Evolutionary conservation across 1,140 invertebrate species (phyloP), one percentile per base, ranked within the genome.

Genomic region (Phenacoccus solenopsis): DNA sequence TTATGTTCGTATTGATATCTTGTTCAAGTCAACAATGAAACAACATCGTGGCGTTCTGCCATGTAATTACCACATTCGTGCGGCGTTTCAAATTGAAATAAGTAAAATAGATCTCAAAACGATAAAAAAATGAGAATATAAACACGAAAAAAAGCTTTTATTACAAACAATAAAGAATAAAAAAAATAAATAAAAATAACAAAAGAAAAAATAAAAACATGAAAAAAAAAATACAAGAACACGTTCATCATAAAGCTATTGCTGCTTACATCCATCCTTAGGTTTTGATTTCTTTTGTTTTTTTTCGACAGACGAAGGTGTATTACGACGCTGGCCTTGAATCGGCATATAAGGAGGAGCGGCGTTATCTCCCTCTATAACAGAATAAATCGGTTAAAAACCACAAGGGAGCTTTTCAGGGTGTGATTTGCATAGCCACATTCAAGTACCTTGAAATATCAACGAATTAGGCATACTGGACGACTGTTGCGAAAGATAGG

Each of bases 301-400:
- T 22, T 71, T 69, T 28, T 59, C 32, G n/a, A 27, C 77, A 21
- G 81, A 16, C 38, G 20, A 76, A 1, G 80, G 79, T 5, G 79
- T 75, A 9, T 78, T 87, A 74, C 88, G 79, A 70, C 87, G 79
- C 74, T 89, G 88, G 59, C 88, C 88, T 78, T 88, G 88, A 74
- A 90, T 88, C 61, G 88, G 88, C 88, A 90, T 89, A 74, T 90
- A 90, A 72, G 87, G 87, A 3, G 87, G 85, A 69, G 81, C 81
- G 73, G 84, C 85, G 28, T 27, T 27, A 56, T 56, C 32, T 32
- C n/a, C 21, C 1, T 56, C 32, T 56, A n/a, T 5, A n/a, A n/a
- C 16, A 24, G 25, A 38, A 56, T n/a, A 22, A 59, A 70, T 3
- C 3, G 4, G 12, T 67, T 28, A 67, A 28, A 4, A 30, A 70